A percentile compares a stretch with the other conserved stretches of the same genome.
phyloP scores from a whole-genome alignment of 2,797 vertebrate genomes.

The Etheostoma perlongum region DNA sequence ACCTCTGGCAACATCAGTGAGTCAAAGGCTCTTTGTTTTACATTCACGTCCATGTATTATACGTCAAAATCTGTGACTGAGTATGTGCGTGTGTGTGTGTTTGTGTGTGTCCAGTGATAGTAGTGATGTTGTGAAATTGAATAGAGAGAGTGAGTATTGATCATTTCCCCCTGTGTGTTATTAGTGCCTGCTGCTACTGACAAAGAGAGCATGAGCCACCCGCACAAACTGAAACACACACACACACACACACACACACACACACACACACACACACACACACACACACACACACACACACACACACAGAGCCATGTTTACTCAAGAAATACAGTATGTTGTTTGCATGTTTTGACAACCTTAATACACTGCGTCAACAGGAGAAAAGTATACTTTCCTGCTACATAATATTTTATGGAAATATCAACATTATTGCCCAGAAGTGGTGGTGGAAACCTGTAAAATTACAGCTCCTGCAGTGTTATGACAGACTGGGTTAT shows the following conservation, averaged over 20 bases:
- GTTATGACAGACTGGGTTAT: slow-evolving; percentile 43
- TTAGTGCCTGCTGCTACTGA: slow-evolving; percentile 77
- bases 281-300: slow-evolving; percentile 3
- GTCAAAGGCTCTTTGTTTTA: slow-evolving; percentile 65
- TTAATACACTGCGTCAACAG: slow-evolving; percentile 36
- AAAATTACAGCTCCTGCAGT: slow-evolving; percentile 50
- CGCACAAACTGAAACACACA: slow-evolving; percentile 53
- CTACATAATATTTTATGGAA: slow-evolving; percentile 53
- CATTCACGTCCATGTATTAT: slow-evolving; percentile 38
- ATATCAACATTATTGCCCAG: slow-evolving; percentile 46
- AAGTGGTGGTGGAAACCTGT: slow-evolving; percentile 35
- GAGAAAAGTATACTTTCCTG: slow-evolving; percentile 35
- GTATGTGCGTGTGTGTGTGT: slow-evolving; percentile 21
- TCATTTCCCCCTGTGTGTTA: slow-evolving; percentile 82
- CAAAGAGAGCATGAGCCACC: slow-evolving; percentile 68
- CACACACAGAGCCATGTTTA: slow-evolving; percentile 26
- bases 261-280: slow-evolving; percentile 11
- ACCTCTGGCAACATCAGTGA: slow-evolving; percentile 72
- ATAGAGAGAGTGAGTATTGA: slow-evolving; percentile 82
- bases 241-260: slow-evolving; percentile 6
- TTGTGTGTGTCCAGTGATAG: slow-evolving; percentile 53
- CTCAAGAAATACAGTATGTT: slow-evolving; percentile 41
- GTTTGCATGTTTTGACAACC: slow-evolving; percentile 59
- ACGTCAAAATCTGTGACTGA: slow-evolving; percentile 22
- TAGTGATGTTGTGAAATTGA: slow-evolving; percentile 81